A percentile compares a stretch with the other conserved stretches of the same genome.
These are phyloP conservation scores for Antennarius maculatus DNA, from an alignment of 2,797 vertebrate species.

Conservation along the genomic window DNA sequence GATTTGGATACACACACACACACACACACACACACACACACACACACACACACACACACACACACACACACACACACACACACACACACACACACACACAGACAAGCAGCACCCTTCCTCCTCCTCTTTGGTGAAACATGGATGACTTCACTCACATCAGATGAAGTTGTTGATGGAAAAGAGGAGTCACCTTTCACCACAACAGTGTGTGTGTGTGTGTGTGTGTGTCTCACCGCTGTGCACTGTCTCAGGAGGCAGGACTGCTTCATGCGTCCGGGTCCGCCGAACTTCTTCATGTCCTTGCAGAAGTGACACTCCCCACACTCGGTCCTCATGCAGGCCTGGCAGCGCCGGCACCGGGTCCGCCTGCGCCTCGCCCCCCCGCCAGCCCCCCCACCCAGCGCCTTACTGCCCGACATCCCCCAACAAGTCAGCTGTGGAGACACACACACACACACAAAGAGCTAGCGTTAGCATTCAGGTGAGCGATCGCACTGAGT, in stretches of 20 bases:
- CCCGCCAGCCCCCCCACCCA: constrained; percentile 81
- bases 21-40: no score
- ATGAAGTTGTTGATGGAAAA: no score
- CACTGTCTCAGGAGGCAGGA: constrained; percentile 93
- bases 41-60: no score
- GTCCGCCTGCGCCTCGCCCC: constrained; percentile 90
- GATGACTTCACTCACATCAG: no score
- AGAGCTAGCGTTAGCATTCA: not conserved
- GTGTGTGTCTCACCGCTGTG: constrained; percentile 84
- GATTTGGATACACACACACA: no score
- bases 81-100: no score
- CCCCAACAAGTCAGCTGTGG: constrained; percentile 80
- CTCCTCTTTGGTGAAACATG: no score
- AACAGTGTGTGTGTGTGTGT: constrained; percentile 3
- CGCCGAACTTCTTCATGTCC: constrained; percentile 97
- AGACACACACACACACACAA: not conserved
- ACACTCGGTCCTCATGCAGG: constrained; percentile 92
- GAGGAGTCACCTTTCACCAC: no score
- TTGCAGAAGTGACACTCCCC: constrained; percentile 96
- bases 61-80: no score
- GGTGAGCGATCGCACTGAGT: no score
- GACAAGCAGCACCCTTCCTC: no score
- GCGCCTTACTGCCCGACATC: constrained; percentile 94
- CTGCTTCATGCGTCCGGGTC: constrained; percentile 94
- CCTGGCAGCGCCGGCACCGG: constrained; percentile 92